phyloP scores from a whole-genome alignment of 37 sponge, comb jelly and placozoan genomes.

The Cladorhizidae sp. region DNA sequence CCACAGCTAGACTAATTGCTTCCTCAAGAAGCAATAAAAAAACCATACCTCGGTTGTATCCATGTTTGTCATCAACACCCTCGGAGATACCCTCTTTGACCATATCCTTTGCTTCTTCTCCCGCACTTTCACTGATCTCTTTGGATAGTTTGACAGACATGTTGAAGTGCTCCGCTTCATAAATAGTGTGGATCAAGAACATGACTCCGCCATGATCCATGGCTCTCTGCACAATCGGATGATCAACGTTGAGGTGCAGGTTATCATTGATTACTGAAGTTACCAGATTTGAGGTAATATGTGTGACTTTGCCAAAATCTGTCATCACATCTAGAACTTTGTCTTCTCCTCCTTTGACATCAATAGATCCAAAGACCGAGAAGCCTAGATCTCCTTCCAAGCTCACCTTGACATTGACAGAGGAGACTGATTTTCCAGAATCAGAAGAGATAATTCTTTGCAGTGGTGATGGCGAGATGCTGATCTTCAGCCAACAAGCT shows the following conservation, averaged over 20 bases:
- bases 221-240: constrained; percentile 61
- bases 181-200: constrained; percentile 62
- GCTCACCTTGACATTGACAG: constrained; percentile 14
- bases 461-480: constrained; percentile 1
- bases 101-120: background rate
- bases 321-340: constrained; percentile 25
- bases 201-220: constrained; percentile 26
- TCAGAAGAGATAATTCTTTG: background rate
- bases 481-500: constrained; percentile 42
- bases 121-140: background rate
- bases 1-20: too few relatives aligned
- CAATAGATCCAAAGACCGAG: background rate
- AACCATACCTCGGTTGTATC: background rate
- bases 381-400: constrained; percentile 32
- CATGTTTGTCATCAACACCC: background rate
- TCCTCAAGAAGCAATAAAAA: too few relatives aligned
- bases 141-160: background rate
- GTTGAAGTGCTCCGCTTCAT: constrained; percentile 31
- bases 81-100: background rate
- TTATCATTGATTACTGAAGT: background rate
- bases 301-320: constrained; percentile 58
- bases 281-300: constrained; percentile 30
- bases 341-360: constrained; percentile 27
- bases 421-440: constrained; percentile 4
- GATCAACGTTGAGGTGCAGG: constrained; percentile 31